phyloP scores from a whole-genome alignment of 2,797 vertebrate genomes.

The Vespertilio murinus region DNA sequence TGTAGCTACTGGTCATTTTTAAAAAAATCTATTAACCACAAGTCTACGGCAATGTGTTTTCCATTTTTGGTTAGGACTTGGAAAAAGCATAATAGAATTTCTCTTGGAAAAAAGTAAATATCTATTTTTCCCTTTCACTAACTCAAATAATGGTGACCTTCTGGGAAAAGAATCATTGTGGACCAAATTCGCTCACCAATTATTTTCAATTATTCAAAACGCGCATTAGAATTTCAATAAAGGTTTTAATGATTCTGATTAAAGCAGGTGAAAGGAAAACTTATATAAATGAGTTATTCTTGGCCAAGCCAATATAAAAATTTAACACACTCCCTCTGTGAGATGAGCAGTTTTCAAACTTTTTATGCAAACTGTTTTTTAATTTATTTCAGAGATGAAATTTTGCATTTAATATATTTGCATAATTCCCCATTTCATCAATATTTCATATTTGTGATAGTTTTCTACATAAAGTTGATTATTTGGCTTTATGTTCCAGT shows the following conservation, averaged over 20 bases:
- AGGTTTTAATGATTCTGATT: conserved; percentile 37
- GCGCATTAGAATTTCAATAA: conserved; percentile 39
- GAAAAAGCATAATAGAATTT: background rate
- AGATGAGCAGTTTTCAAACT: background rate
- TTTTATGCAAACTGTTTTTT: conserved; percentile 31
- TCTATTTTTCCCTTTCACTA: background rate
- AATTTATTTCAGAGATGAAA: background rate
- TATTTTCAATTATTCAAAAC: conserved; percentile 12
- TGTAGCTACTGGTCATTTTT: background rate
- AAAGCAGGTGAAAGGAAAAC: background rate
- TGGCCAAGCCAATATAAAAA: background rate
- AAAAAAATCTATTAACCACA: background rate
- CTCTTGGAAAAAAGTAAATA: background rate
- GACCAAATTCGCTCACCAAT: background rate
- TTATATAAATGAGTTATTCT: conserved; percentile 40
- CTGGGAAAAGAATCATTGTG: background rate
- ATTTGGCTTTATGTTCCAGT: background rate
- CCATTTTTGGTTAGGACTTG: background rate
- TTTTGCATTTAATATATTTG: background rate
- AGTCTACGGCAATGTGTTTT: background rate
- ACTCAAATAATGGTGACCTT: background rate
- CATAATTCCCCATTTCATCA: background rate
- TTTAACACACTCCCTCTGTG: background rate
- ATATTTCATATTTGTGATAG: conserved; percentile 16
- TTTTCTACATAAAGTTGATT: conserved; percentile 8